Evolutionary conservation across 2,888 invertebrate species (phyloP), one percentile per base, ranked within the genome.

Genomic region (Eurytoma californica): DNA sequence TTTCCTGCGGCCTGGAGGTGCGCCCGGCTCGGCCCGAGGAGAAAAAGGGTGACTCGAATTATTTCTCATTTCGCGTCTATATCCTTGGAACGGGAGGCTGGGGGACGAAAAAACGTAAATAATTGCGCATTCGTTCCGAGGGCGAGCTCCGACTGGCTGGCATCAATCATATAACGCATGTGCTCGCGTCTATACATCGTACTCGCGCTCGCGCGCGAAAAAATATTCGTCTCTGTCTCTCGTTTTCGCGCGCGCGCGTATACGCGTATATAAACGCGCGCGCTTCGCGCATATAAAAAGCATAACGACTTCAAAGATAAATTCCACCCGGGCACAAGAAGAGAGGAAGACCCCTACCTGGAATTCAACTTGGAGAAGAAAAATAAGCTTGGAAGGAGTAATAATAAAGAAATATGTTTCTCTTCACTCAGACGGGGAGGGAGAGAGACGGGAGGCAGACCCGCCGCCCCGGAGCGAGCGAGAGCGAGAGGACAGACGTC

Each of bases 401-500:
- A 89, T 89, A 89, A 89, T 89, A 89, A 89, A 89, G 89, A 89
- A 89, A 89, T 89, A 89, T 89, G 89, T 89, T 89, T 89, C 88
- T 89, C 87, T 87, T 87, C 88, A 85, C 86, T 86, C 85, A 85
- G 86, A 83, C 82, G 20, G 28, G 39, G 16, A 24, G 61, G 4
- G 57, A 39, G 47, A n/a, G 9, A 9, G 14, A 53, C 2, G 3
- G 12, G 20, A 20, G 18, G 51, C 13, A 20, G 65, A 57, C 55
- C 61, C 55, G 69, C 63, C 61, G 57, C n/a, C 7, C 0, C 5
- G 5, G 57, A 57, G 57, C n/a, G 57, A 18, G 57, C 18, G 57
- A n/a, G 57, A 57, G 57, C 18, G 57, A 57, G 58, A 58, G 58
- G 5, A 39, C 63, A 63, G 63, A 53, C 30, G 75, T 61, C 53